Evolutionary conservation across 2,113 vertebrate species (phyloP), one percentile per base, ranked within the genome.

Genomic region (Mobula hypostoma): DNA sequence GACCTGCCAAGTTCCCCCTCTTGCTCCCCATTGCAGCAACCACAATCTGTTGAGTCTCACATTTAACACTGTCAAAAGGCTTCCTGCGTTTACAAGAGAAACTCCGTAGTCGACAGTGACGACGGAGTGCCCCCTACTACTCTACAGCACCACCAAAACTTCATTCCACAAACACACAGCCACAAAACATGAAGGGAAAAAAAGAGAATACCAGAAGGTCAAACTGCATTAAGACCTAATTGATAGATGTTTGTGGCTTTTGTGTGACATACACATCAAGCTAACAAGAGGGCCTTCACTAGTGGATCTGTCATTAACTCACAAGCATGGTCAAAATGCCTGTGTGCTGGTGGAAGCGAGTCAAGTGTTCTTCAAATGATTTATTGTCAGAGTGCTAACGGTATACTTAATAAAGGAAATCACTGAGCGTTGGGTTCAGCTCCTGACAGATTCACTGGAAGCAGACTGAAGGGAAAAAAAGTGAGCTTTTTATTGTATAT

Each of bases 161-260:
- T 40, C 68, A 14, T 24, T 29, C 91, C 11, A 2, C 8, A 27
- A 8, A 48, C 17, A 93, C 40, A 56, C 48, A 36, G 36, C 66
- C 7, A 24, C 17, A 17, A 11, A 74, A 24, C 19, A 5, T 27
- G 66, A 5, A 1, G 7, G 48, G 48, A 48, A 48, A 72, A 40
- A 70, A 92, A 40, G 8, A 87, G 5, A 74, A 56, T 74, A 36
- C 48, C 91, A 93, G 72, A 93, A 92, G 70, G 91, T 93, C 74
- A 32, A 74, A 93, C 36, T 56, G 70, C 91, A 93, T 93, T 93
- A 93, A 70, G 70, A 8, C 66, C 70, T 92, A 92, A 92, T 92
- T 92, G 90, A 92, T 92, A 92, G 90, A 66, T 72, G 66, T 61
- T 92, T 92, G 90, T 92, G 90, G 91, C 91, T 93, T 93, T 74